These are phyloP conservation scores for Dendrolimus pini DNA, from an alignment of 2,888 invertebrate genomes.

Conservation along the genomic window DNA sequence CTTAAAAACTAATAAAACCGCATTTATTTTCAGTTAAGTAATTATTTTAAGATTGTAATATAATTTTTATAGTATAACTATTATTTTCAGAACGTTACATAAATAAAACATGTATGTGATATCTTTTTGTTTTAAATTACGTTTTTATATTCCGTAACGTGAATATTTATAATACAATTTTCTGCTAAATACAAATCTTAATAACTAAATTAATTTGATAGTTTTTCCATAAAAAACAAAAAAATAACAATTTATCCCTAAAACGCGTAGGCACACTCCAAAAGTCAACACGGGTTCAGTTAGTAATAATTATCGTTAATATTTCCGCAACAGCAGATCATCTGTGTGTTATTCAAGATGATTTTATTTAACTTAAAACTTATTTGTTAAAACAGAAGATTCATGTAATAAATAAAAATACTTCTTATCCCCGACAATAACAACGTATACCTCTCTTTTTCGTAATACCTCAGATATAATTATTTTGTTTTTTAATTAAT, in stretches of 20 bases:
- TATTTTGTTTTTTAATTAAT: conserved; percentile 61
- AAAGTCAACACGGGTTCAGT: too few species aligned
- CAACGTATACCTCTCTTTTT: conserved; percentile 58
- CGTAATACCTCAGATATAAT: conserved; percentile 69
- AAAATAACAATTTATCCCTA: too few species aligned
- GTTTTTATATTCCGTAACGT: too few species aligned
- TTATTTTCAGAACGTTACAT: conserved; percentile 19
- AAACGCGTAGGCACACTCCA: too few species aligned
- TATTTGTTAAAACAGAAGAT: background rate
- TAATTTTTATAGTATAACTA: background rate
- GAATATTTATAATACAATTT: too few species aligned
- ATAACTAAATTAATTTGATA: too few species aligned
- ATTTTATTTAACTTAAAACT: background rate
- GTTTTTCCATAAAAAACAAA: too few species aligned
- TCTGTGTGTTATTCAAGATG: too few species aligned
- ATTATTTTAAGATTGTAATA: conserved; percentile 9
- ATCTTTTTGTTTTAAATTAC: conserved; percentile 1
- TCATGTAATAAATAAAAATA: conserved; percentile 1
- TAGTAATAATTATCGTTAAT: too few species aligned
- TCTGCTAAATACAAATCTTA: too few species aligned
- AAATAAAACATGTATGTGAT: conserved; percentile 16
- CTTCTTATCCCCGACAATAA: conserved; percentile 22
- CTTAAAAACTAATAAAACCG: conserved; percentile 14
- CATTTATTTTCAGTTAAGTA: conserved; percentile 55
- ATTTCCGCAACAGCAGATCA: too few species aligned